Base-by-base conservation (phyloP, 2,797 vertebrate genomes). In the Somateria mollissima region DNA sequence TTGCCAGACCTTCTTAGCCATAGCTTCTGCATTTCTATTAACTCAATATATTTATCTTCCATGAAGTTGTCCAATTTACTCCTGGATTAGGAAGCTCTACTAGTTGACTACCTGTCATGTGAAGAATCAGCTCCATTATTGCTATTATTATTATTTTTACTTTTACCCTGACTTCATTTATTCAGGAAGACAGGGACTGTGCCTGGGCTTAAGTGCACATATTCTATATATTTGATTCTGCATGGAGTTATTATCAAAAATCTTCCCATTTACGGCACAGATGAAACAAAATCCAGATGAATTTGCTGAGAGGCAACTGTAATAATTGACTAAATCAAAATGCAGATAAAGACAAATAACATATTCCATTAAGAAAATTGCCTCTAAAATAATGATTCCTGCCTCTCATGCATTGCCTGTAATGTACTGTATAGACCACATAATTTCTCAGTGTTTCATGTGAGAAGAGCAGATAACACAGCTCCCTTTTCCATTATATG, bases 1-100 rank as follows among this genome's bases (percentile, higher is more conserved):
- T 74, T 49, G 22, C 32, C 43, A 84, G 39, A 88, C 67, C 11
- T 91, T 66, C 32, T 65, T 34, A 78, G 47, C 51, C 66, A 60
- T 39, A 83, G 21, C 77, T 60, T 74, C 54, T 71, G 43, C 70
- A 15, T 80, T 80, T 89, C 95, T 84, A 89, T 81, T 91, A 91
- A 77, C 36, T 75, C 49, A 87, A 76, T 16, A 90, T 45, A 78
- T 75, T 87, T 86, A 24, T 85, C 65, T 79, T 77, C 47, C 34
- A 53, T 13, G 13, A 86, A 85, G 24, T 67, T 89, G 49, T 54
- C 65, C 76, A 65, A 36, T 87, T 91, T 87, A 85, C 69, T 39
- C n/a, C 51, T 74, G 69, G 92, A 85, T 53, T 39, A 67, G 24
- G 15, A 83, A 73, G 24, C 62, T 73, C 61, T 25, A 87, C 30